phyloP scores from a whole-genome alignment of 2,113 vertebrate genomes.

The Hepsetus odoe region DNA sequence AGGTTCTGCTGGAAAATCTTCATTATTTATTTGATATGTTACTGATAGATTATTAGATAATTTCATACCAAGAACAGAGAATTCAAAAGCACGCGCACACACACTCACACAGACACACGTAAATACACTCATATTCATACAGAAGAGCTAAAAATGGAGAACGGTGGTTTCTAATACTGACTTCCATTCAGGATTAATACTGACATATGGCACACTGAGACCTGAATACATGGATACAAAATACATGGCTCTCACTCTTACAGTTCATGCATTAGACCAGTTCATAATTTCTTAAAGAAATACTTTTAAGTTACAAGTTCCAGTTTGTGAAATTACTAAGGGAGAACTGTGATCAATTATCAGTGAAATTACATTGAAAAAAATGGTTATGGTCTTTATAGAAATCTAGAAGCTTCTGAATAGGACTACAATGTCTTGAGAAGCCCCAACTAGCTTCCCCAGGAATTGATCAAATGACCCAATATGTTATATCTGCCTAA shows the following conservation, averaged over 20 bases:
- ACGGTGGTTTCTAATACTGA: constrained; percentile 51
- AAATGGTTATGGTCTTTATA: constrained; percentile 2
- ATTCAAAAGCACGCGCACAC: constrained; percentile 5
- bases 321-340: constrained; percentile 40
- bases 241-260: constrained; percentile 37
- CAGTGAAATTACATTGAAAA: constrained; percentile 10
- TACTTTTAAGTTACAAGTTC: constrained; percentile 27
- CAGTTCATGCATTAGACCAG: background rate
- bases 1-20: constrained; percentile 31
- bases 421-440: background rate
- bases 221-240: constrained; percentile 11
- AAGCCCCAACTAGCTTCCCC: background rate
- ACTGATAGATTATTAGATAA: constrained; percentile 28
- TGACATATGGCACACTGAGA: constrained; percentile 49
- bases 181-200: constrained; percentile 55
- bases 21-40: constrained; percentile 32
- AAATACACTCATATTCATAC: constrained; percentile 10
- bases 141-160: constrained; percentile 32
- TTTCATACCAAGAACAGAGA: constrained; percentile 15
- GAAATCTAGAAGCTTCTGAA: background rate
- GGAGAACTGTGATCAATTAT: constrained; percentile 33
- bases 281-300: constrained; percentile 13
- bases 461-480: background rate
- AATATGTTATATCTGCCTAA: background rate
- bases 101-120: constrained; percentile 12